A percentile compares a stretch with the other conserved stretches of the same genome.
Conservation (phyloP, 2,888 invertebrate genomes). For the Tridacna crocea region DNA sequence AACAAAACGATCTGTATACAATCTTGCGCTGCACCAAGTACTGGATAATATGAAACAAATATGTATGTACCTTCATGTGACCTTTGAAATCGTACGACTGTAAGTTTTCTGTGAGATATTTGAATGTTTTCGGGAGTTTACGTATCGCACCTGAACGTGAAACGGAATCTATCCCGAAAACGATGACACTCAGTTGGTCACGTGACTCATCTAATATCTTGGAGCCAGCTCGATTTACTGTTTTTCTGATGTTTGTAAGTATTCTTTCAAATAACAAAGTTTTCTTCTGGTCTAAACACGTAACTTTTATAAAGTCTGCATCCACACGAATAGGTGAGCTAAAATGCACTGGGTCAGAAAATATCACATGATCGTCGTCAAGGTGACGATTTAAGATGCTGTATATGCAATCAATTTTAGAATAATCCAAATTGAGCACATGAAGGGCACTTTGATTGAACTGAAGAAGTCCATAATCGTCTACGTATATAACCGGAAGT, state of each 20-base stretch:
- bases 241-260: conserved; percentile 34
- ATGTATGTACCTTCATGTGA: conserved; percentile 57
- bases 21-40: too few species aligned
- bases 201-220: conserved; percentile 35
- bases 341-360: conserved; percentile 40
- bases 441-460: conserved; percentile 46
- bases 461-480: conserved; percentile 35
- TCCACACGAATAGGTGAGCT: conserved; percentile 42
- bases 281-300: conserved; percentile 29
- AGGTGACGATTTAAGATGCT: conserved; percentile 35
- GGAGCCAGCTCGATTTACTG: neutral
- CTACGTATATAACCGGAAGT: conserved; percentile 40
- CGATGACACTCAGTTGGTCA: conserved; percentile 50
- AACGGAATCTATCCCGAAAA: conserved; percentile 66
- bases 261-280: conserved; percentile 36
- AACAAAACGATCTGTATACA: too few species aligned
- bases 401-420: conserved; percentile 41
- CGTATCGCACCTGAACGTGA: conserved; percentile 61
- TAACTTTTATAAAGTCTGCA: conserved; percentile 55
- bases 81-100: conserved; percentile 59
- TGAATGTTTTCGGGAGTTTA: conserved; percentile 62
- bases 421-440: conserved; percentile 7
- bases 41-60: neutral
- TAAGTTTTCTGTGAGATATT: conserved; percentile 54
- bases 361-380: conserved; percentile 53